Base-by-base conservation (phyloP, 2,888 invertebrate species). In the Dastarcus helophoroides region DNA sequence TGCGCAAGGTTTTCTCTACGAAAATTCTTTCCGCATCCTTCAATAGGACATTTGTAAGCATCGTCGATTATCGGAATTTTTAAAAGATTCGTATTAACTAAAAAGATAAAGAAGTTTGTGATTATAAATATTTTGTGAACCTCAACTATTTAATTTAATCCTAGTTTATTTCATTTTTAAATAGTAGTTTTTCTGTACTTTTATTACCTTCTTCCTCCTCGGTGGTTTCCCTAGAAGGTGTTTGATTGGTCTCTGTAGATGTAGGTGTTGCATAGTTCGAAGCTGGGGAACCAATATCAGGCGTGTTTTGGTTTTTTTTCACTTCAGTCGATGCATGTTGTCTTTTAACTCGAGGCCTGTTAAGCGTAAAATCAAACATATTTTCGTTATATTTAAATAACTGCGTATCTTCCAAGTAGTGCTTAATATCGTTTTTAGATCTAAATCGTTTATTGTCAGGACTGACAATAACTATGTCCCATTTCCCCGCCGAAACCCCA, bases 1-100 rank as follows among this genome's bases (percentile, higher is more conserved):
- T 84, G 81, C 5, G 94, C 64, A 28, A 93, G 71, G 39, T 83
- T 88, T 53, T 90, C 88, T 53, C 90, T 90, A 3, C 94, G 72
- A 55, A 91, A 94, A 45, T 79, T 82, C 60, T 94, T 94, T 29
- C 71, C 74, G 54, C 94, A 94, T 2, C 78, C 79, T 37, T 80
- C 78, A 26, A 82, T 78, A 0, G 86, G 86, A 53, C 88, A 89
- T 16, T 67, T 68, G 42, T 64, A 73, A 8, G 64, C 65, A 38
- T 67, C 80, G 29, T 82, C 77, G 27, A 80, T 72, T 40, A 81
- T 69, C 1, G 54, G 44, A 11, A 63, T 62, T 45, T 62, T 62
- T 26, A 62, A 42, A 25, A 36, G 43, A 14, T 46, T 53, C 5
- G 41, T 27, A 17, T 29, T 29, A 14, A 7, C 33, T 33, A 16